Evolutionary conservation across 2,888 invertebrate species (phyloP), one percentile per base, ranked within the genome.

Genomic region (Orthosia gothica): DNA sequence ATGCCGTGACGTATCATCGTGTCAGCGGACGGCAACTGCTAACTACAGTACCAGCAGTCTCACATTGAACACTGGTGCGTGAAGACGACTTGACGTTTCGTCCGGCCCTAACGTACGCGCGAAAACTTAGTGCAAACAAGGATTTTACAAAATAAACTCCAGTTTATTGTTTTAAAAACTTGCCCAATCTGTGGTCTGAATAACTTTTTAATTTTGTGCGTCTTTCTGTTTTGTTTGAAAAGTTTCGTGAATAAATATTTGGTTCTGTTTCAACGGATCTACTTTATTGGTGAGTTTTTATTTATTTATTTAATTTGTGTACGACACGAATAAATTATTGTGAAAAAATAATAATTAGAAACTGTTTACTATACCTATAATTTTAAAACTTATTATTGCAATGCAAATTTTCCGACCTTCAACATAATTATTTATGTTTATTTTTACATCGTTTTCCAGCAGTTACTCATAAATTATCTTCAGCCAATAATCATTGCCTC

Each of bases 51-150:
- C 47, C 70, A 66, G 76, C 90, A 90, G 90, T 90, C 88, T 86
- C 82, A 87, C 83, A 76, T 71, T 74, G 87, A 86, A 84, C 89
- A 84, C 79, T 83, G 86, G 79, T 82, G 85, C 83, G 89, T 81
- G 40, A 78, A 87, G 87, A 88, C 90, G 90, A 70, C 74, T 79
- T 59, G 75, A 63, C 83, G 83, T 16, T 75, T 79, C 59, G 79
- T 79, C 74, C 75, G 61, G 74, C 73, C 62, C 67, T 49, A 77
- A 79, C 74, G 77, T 84, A 70, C 83, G 76, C 81, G 82, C 79
- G 71, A 74, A 72, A 89, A 89, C 86, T 86, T 87, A 65, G 83
- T 87, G 81, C 76, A 58, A 76, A 67, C 54, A 49, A 16, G 18
- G 0, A 57, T 68, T 65, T 66, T 63, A 57, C 5, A 40, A 71